A percentile compares a stretch with the other conserved stretches of the same genome.
phyloP scores from a whole-genome alignment of 2,113 vertebrate genomes.

The Pachyramphus minor region DNA sequence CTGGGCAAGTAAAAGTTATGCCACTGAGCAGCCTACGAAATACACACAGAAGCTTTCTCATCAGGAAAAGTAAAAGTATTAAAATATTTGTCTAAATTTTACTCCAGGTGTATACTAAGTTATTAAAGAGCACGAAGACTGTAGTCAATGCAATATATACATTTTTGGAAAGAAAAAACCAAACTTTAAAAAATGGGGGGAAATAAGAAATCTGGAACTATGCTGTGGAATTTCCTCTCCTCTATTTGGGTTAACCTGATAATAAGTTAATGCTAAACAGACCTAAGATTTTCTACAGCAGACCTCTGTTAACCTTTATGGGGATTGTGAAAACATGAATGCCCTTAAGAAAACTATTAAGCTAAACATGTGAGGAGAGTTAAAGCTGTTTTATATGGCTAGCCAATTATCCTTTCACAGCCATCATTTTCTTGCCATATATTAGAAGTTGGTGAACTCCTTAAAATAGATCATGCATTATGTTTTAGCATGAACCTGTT shows the following conservation, averaged over 20 bases:
- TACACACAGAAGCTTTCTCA: background rate
- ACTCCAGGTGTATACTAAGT: background rate
- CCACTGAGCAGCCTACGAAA: background rate
- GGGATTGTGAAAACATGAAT: background rate
- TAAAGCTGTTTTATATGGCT: background rate
- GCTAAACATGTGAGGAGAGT: background rate
- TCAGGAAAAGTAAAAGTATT: background rate
- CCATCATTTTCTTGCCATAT: background rate
- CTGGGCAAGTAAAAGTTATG: background rate
- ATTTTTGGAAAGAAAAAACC: background rate
- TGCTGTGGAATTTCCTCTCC: background rate
- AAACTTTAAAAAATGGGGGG: background rate
- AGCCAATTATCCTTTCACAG: background rate
- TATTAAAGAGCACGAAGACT: background rate
- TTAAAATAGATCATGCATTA: background rate
- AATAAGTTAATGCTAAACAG: background rate
- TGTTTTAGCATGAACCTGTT: background rate
- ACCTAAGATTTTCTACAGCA: background rate
- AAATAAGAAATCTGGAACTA: background rate
- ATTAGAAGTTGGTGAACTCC: background rate
- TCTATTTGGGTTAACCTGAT: background rate
- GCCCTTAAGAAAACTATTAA: constrained; percentile 24
- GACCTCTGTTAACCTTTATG: background rate
- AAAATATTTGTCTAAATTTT: background rate
- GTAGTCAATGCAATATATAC: background rate